Percentiles rank a stretch among this genome's conserved stretches.
Evolutionary conservation across 2,888 invertebrate species (phyloP).

Genomic region (Nebria salina): DNA sequence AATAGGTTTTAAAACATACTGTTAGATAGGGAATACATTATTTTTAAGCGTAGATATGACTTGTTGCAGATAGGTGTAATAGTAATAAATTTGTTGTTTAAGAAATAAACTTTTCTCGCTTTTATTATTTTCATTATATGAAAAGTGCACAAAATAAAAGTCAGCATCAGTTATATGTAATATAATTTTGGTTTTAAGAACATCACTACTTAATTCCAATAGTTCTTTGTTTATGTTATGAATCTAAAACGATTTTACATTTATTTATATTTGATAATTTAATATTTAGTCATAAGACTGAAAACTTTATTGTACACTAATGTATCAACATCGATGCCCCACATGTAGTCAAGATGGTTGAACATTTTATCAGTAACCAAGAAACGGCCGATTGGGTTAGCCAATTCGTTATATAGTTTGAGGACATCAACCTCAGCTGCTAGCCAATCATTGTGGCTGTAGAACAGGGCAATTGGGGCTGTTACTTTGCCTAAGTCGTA

Average conservation of each 20-base stretch:
- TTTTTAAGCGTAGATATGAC: too few species aligned
- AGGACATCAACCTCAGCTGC: constrained; percentile 63
- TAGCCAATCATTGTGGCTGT: constrained; percentile 65
- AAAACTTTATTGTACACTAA: constrained; percentile 50
- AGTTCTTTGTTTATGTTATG: background rate
- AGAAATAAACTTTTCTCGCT: too few species aligned
- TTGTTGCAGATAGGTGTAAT: too few species aligned
- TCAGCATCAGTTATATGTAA: too few species aligned
- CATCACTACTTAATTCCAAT: too few species aligned
- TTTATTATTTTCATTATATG: too few species aligned
- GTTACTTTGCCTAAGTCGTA: constrained; percentile 61
- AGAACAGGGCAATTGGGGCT: constrained; percentile 62
- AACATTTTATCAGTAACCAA: constrained; percentile 64
- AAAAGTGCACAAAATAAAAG: too few species aligned
- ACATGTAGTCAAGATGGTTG: constrained; percentile 70
- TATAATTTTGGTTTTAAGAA: too few species aligned
- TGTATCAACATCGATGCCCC: constrained; percentile 62
- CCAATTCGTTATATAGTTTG: constrained; percentile 60
- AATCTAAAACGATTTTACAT: constrained; percentile 10
- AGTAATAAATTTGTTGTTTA: too few species aligned
- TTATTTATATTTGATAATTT: background rate
- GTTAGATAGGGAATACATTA: background rate
- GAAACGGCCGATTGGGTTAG: constrained; percentile 63
- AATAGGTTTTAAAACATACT: background rate
- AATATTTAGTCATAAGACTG: constrained; percentile 48